Base-by-base conservation (phyloP, 2,113 vertebrate genomes). In the Rhinopomastus cyanomelas region DNA sequence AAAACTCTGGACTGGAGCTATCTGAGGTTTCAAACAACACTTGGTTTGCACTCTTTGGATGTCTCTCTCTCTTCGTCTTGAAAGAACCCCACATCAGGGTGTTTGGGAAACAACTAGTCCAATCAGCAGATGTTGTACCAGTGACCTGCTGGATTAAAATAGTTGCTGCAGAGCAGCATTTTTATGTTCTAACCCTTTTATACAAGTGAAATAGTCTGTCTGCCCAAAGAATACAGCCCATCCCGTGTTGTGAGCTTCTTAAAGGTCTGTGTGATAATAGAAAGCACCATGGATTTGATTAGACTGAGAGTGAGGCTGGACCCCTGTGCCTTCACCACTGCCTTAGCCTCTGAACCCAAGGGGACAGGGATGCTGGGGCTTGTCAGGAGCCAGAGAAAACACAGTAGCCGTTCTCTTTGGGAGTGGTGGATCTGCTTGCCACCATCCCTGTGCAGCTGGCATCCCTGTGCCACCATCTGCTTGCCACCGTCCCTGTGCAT, bases 41-140 rank as follows among this genome's bases (percentile, higher is more conserved):
- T 88, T 86, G 90, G 46, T 76, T 92, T 81, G 53, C 81, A 71
- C 88, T 95, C 74, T 81, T 94, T 30, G 55, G 61, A 84, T 92
- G 64, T 37, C 39, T 68, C 27, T 74, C 49, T 71, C 71, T 61
- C 27, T 84, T 84, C 49, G 52, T 88, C 49, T 46, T 51, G 67
- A 81, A 88, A 53, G 6, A 76, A 16, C 51, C 60, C 25, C 62
- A 42, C 55, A 71, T 84, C 49, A 79, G 57, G 27, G 68, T 79
- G 67, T 68, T 75, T 86, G 36, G 74, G 32, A 81, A 92, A 81
- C 36, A 75, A 30, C 21, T 65, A 87, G 81, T 86, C 59, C 90
- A 84, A 65, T 16, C 25, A 30, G 20, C 64, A 84, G 64, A 87
- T 55, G 46, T 69, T 82, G 87, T 48, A 62, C 67, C 68, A 88